Conservation (phyloP, 1,140 invertebrate species). For the Caenorhabditis remanei region DNA sequence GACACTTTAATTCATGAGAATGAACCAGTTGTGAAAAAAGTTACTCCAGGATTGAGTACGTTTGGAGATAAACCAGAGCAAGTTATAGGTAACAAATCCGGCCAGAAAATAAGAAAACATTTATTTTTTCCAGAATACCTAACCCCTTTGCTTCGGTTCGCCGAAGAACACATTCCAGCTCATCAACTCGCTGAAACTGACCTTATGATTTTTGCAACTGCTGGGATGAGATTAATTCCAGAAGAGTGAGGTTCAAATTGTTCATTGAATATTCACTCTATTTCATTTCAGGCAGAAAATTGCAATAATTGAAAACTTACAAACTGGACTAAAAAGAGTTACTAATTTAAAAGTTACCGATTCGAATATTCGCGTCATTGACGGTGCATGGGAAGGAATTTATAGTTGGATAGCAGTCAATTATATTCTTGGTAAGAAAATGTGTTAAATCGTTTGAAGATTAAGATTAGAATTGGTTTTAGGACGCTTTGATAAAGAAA, state of each 20-base stretch:
- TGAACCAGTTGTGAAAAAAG: slow-evolving; percentile 80
- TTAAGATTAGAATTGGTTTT: not conserved
- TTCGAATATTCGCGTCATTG: slow-evolving; percentile 80
- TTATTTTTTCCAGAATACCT: slow-evolving; percentile 76
- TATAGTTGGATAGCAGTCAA: slow-evolving; percentile 82
- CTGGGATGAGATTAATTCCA: slow-evolving; percentile 80
- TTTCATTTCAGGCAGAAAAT: slow-evolving; percentile 79
- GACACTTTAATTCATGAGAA: slow-evolving; percentile 79
- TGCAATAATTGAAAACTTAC: slow-evolving; percentile 79
- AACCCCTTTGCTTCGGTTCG: slow-evolving; percentile 79
- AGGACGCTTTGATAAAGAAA: slow-evolving; percentile 1
- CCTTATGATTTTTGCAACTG: slow-evolving; percentile 81
- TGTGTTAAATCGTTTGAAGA: slow-evolving; percentile 66
- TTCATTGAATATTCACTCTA: not conserved
- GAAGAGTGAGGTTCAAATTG: slow-evolving; percentile 65
- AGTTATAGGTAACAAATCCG: slow-evolving; percentile 78
- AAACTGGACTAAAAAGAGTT: slow-evolving; percentile 78
- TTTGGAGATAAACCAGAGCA: slow-evolving; percentile 78
- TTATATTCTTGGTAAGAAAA: slow-evolving; percentile 79
- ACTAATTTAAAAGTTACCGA: slow-evolving; percentile 79
- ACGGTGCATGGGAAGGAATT: slow-evolving; percentile 81
- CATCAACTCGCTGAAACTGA: slow-evolving; percentile 79
- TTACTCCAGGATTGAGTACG: slow-evolving; percentile 80
- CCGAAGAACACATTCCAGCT: slow-evolving; percentile 79
- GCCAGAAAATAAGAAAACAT: too few relatives aligned